Conservation (phyloP, 2,113 vertebrate genomes). For the Malaclemys terrapin region DNA sequence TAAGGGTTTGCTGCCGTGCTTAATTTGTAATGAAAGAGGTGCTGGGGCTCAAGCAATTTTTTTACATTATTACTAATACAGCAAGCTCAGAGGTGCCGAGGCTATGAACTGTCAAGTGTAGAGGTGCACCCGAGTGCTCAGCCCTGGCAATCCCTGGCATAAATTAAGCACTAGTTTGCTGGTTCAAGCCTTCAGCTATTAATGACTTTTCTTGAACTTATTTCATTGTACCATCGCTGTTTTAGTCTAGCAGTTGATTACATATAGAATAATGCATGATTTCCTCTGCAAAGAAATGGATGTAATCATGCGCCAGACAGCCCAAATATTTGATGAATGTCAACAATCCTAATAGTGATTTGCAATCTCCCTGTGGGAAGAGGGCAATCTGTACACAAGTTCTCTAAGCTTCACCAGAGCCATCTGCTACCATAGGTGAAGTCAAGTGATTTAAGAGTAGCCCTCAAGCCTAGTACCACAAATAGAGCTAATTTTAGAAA, state of each 20-base stretch:
- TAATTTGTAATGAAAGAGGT: no score
- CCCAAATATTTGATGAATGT: constrained; percentile 36
- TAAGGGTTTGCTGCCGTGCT: neutral
- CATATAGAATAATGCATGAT: constrained; percentile 61
- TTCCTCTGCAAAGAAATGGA: constrained; percentile 37
- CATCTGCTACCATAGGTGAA: neutral
- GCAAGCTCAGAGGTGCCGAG: no score
- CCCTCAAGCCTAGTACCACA: neutral
- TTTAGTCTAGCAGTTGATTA: constrained; percentile 64
- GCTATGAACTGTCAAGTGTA: no score
- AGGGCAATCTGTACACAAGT: neutral
- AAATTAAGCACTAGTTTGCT: neutral
- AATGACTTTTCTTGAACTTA: constrained; percentile 43
- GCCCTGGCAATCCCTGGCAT: no score
- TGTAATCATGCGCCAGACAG: constrained; percentile 48
- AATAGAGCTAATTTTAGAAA: neutral
- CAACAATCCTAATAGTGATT: constrained; percentile 28
- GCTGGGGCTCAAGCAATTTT: no score
- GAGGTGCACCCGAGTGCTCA: no score
- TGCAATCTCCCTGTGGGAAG: neutral
- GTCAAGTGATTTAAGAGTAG: neutral
- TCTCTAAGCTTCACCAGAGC: neutral
- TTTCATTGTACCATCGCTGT: neutral
- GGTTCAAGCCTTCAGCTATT: constrained; percentile 16
- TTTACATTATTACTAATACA: no score